These are phyloP conservation scores for Eilema depressum DNA, from an alignment of 2,888 invertebrate species.

Conservation along the genomic window DNA sequence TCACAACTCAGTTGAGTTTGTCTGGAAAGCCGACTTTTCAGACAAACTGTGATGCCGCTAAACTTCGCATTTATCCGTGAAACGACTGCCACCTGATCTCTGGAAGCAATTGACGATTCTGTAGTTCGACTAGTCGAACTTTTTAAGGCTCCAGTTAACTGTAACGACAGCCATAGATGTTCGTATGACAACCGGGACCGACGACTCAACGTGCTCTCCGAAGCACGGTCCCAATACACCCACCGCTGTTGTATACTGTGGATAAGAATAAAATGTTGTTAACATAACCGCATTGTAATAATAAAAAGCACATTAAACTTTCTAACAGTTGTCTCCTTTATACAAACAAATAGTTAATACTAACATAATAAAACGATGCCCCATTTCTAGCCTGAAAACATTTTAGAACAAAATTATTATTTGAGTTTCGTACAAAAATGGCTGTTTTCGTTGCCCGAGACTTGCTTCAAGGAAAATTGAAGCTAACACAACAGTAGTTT, in stretches of 20 bases:
- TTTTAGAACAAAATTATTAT: slow-evolving; percentile 51
- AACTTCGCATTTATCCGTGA: too few relatives aligned
- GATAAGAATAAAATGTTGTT: background rate
- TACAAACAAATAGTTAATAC: slow-evolving; percentile 36
- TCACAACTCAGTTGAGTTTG: too few relatives aligned
- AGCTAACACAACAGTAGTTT: slow-evolving; percentile 46
- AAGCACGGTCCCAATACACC: too few relatives aligned
- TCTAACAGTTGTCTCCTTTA: background rate
- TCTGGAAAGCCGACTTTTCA: too few relatives aligned
- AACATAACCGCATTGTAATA: background rate
- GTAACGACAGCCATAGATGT: too few relatives aligned
- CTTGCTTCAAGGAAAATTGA: slow-evolving; percentile 50
- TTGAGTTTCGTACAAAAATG: slow-evolving; percentile 48
- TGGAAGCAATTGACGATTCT: too few relatives aligned
- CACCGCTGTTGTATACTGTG: background rate
- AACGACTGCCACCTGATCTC: too few relatives aligned
- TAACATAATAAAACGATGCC: slow-evolving; percentile 23
- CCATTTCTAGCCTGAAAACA: slow-evolving; percentile 34
- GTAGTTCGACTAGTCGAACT: too few relatives aligned
- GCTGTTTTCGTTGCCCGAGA: slow-evolving; percentile 46
- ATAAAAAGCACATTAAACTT: background rate
- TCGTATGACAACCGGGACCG: too few relatives aligned
- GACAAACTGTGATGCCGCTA: too few relatives aligned
- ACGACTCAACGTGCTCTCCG: too few relatives aligned
- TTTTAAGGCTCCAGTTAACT: too few relatives aligned